phyloP scores from a whole-genome alignment of 2,888 invertebrate species.

The Tenthredo notha region DNA sequence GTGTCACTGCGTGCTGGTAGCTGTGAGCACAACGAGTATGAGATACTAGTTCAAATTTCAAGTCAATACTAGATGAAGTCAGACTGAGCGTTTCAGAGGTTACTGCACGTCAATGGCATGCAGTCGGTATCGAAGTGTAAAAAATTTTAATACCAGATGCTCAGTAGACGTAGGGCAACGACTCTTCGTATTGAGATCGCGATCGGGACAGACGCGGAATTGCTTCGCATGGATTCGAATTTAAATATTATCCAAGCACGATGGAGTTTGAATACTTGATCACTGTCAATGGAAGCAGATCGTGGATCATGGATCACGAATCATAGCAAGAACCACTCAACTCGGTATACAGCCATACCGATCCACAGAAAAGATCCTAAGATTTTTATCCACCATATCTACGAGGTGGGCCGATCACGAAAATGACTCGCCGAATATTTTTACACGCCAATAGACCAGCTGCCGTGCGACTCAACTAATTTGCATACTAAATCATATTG shows the following conservation, averaged over 20 bases:
- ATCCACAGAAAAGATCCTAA: conserved; percentile 14
- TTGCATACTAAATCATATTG: conserved; percentile 12
- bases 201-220: conserved; percentile 40
- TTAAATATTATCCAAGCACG: conserved; percentile 39
- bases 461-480: conserved; percentile 19
- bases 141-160: conserved; percentile 6
- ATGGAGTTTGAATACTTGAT: conserved; percentile 32
- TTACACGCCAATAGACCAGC: neutral
- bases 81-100: conserved; percentile 35
- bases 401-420: conserved; percentile 8
- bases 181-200: conserved; percentile 35
- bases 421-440: conserved; percentile 45
- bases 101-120: conserved; percentile 49
- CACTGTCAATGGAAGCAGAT: conserved; percentile 24
- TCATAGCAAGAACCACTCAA: conserved; percentile 45
- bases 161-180: neutral
- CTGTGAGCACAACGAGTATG: neutral
- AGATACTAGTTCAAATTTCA: conserved; percentile 37
- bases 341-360: neutral
- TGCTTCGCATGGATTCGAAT: conserved; percentile 38
- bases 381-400: conserved; percentile 28
- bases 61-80: conserved; percentile 26
- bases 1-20: conserved; percentile 28
- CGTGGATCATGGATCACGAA: conserved; percentile 52
- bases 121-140: conserved; percentile 12